Evolutionary conservation across 2,797 vertebrate genomes (phyloP).

Genomic region (Harpagifer antarcticus): DNA sequence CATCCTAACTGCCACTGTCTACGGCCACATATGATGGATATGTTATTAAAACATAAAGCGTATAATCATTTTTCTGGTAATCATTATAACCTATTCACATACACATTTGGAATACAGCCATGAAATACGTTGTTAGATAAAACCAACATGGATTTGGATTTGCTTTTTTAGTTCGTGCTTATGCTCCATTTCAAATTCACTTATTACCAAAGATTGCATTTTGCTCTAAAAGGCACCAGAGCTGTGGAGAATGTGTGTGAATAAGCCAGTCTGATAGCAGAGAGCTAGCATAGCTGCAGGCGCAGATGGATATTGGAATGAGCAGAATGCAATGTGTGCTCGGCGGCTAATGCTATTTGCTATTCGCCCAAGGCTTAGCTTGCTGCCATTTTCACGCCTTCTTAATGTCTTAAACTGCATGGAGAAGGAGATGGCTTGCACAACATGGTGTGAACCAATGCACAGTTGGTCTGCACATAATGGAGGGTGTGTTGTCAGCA

Average conservation of each 20-base stretch:
- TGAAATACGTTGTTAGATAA: conserved; percentile 73
- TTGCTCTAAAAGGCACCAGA: conserved; percentile 62
- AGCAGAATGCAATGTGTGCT: conserved; percentile 70
- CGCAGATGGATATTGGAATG: conserved; percentile 70
- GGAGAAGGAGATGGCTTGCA: conserved; percentile 67
- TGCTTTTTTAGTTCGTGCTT: conserved; percentile 65
- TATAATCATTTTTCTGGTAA: conserved; percentile 75
- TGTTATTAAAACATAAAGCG: conserved; percentile 76
- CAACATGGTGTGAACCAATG: conserved; percentile 54
- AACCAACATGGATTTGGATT: conserved; percentile 81
- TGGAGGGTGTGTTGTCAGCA: conserved; percentile 28
- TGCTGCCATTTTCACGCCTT: conserved; percentile 82
- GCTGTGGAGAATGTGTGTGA: conserved; percentile 77
- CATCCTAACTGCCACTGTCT: conserved; percentile 57
- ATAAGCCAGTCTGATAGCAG: conserved; percentile 77
- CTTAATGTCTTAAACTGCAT: conserved; percentile 81
- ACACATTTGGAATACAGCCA: conserved; percentile 73
- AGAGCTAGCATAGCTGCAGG: conserved; percentile 67
- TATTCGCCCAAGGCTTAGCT: conserved; percentile 79
- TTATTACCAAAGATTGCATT: conserved; percentile 76
- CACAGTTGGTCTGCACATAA: conserved; percentile 37
- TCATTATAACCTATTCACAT: conserved; percentile 74
- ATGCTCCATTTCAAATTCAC: conserved; percentile 69
- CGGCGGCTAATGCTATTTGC: conserved; percentile 80
- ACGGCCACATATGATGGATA: conserved; percentile 62